phyloP scores from a whole-genome alignment of 2,888 invertebrate genomes.

The Chesias legatella region DNA sequence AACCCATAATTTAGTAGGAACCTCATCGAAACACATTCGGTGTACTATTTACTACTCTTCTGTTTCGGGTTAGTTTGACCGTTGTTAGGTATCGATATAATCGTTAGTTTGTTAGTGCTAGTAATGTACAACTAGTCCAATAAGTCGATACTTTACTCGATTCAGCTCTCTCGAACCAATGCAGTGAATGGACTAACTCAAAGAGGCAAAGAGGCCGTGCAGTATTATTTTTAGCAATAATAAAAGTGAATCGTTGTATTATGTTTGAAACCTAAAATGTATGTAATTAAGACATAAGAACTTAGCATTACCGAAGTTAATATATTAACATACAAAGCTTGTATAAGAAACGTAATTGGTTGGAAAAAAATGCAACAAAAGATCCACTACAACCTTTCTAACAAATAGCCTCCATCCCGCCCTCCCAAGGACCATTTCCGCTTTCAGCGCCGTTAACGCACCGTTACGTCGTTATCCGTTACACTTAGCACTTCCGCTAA shows the following conservation, averaged over 20 bases:
- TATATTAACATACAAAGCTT: not conserved
- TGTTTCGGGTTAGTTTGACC: conserved; percentile 16
- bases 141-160: too few relatives aligned
- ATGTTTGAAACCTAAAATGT: too few relatives aligned
- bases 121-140: too few relatives aligned
- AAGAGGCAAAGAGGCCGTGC: too few relatives aligned
- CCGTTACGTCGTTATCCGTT: conserved; percentile 31
- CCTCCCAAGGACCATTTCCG: conserved; percentile 25
- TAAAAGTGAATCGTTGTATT: too few relatives aligned
- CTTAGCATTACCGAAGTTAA: too few relatives aligned
- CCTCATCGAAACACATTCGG: conserved; percentile 34
- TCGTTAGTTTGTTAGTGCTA: not conserved
- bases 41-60: conserved; percentile 27
- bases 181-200: too few relatives aligned
- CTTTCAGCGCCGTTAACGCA: conserved; percentile 29
- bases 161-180: too few relatives aligned
- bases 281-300: too few relatives aligned
- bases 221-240: too few relatives aligned
- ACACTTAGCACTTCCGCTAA: conserved; percentile 31
- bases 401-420: conserved; percentile 20
- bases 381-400: conserved; percentile 18
- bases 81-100: conserved; percentile 10
- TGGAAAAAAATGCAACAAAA: conserved; percentile 11
- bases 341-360: conserved; percentile 6
- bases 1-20: conserved; percentile 39